These are phyloP conservation scores for Entomyzon cyanotis DNA, from an alignment of 2,113 vertebrate genomes.

Conservation along the genomic window DNA sequence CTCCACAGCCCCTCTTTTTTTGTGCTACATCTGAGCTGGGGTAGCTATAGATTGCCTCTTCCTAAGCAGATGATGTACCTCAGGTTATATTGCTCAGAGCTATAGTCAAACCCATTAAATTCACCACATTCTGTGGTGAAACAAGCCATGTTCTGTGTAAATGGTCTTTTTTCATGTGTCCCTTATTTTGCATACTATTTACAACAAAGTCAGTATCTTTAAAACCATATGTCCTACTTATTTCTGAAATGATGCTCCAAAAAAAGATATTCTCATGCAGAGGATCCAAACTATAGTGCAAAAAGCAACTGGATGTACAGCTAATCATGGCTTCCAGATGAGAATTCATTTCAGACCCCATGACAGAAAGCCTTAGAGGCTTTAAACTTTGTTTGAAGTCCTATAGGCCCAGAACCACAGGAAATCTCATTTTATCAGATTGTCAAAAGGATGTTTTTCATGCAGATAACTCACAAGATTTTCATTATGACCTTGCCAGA, in stretches of 20 bases:
- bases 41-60: not conserved
- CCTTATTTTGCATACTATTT: not conserved
- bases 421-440: not conserved
- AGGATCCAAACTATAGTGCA: not conserved
- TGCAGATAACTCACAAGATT: not conserved
- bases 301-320: not conserved
- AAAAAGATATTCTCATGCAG: not conserved
- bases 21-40: not conserved
- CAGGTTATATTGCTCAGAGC: not conserved
- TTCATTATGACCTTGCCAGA: not conserved
- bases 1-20: not conserved
- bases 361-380: not conserved
- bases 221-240: not conserved
- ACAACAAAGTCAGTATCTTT: not conserved
- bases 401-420: not conserved
- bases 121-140: not conserved
- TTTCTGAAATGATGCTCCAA: not conserved
- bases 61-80: not conserved
- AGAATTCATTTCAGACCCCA: not conserved
- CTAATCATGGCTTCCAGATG: not conserved
- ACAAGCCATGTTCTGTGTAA: not conserved
- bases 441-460: not conserved
- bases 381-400: not conserved
- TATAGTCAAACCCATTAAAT: not conserved
- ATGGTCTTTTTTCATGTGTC: not conserved